Evolutionary conservation across 2,113 vertebrate genomes (phyloP), one percentile per base, ranked within the genome.

Genomic region (Scomber scombrus): DNA sequence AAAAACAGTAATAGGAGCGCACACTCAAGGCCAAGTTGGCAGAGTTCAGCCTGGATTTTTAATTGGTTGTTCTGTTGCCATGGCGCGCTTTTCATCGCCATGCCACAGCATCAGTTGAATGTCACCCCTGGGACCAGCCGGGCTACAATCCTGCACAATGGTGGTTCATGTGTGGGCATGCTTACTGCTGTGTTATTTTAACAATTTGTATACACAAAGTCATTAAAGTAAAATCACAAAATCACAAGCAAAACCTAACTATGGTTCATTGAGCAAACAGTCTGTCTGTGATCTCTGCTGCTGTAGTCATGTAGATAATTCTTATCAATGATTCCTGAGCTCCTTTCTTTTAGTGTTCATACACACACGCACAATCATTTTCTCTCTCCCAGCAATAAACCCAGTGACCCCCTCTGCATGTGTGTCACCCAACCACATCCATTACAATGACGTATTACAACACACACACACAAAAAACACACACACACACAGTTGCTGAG

Each of bases 401-500:
- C 54, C 63, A 58, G 26, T 67, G 40, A 51, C 74, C 63, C 18
- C 21, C 11, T 18, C 29, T 68, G 51, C 29, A n/a, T 62, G 58
- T 66, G 75, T 75, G 72, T 85, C 72, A 73, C 69, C 61, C 75
- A 89, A 90, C 89, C 90, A 64, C 89, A 86, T 54, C 29, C 63
- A 69, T 87, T 75, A 83, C 34, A 63, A 56, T 85, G 86, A 88
- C 56, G 78, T 88, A 26, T 26, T 26, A 26, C 23, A 26, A 65
- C 46, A 63, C 52, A 55, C 47, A 31, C 63, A 51, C 64, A 31
- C 15, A 11, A 34, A 34, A 55, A 66, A 12, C 23, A 65, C 63
- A 63, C 50, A 50, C 52, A 55, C 34, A 49, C 57, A 31, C 34
- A 1, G 40, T 45, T 19, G 31, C 31, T 34, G 34, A 10, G 29